These are phyloP conservation scores for Oryzias celebensis DNA, from an alignment of 2,113 vertebrate genomes.

Conservation along the genomic window DNA sequence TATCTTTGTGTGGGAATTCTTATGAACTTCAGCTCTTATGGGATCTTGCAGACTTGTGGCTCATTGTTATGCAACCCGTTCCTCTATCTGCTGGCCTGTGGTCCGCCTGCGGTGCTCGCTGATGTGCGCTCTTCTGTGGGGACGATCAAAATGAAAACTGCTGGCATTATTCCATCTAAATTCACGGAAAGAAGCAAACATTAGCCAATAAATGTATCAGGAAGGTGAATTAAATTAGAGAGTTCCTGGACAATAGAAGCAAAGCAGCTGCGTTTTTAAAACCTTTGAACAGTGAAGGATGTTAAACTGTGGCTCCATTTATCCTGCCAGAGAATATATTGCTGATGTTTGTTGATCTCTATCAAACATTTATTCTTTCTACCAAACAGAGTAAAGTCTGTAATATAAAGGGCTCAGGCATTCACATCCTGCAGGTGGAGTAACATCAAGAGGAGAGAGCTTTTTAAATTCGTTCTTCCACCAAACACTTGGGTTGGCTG, in stretches of 20 bases:
- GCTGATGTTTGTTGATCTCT: no score
- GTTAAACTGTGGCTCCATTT: no score
- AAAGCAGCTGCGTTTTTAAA: no score
- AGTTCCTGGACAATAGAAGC: background rate
- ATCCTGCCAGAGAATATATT: no score
- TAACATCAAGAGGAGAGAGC: conserved; percentile 17
- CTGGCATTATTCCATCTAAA: conserved; percentile 21
- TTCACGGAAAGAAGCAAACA: conserved; percentile 23
- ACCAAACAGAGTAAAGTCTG: background rate
- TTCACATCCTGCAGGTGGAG: conserved; percentile 21
- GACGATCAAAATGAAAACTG: conserved; percentile 43
- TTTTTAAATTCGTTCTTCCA: conserved; percentile 38
- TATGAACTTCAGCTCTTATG: conserved; percentile 40
- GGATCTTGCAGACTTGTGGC: conserved; percentile 42
- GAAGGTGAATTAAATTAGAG: conserved; percentile 25
- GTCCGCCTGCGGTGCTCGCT: conserved; percentile 60
- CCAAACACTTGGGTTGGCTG: conserved; percentile 18
- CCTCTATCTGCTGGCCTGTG: conserved; percentile 51
- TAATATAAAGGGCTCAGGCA: conserved; percentile 34
- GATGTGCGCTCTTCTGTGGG: conserved; percentile 48
- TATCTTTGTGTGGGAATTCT: conserved; percentile 31
- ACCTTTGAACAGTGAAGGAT: no score
- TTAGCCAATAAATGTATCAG: conserved; percentile 8
- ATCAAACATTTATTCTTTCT: no score
- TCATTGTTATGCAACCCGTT: conserved; percentile 69